Evolutionary conservation across 1,140 invertebrate species (phyloP).

Genomic region (Bradynema listronoti): DNA sequence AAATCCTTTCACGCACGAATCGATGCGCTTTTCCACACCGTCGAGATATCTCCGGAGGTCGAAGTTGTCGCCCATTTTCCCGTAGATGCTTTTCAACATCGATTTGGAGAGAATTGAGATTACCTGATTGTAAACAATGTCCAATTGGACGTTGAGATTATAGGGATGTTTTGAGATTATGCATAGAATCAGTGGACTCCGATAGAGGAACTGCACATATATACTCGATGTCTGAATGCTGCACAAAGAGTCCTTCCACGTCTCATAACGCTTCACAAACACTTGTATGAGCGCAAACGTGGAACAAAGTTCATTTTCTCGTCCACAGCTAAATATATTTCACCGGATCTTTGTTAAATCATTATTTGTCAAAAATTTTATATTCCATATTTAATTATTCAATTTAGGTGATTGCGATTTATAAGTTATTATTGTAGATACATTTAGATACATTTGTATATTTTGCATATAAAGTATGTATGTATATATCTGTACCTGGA

Average conservation of each 20-base stretch:
- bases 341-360: neutral
- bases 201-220: constrained; percentile 39
- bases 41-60: constrained; percentile 31
- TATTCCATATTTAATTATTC: no score
- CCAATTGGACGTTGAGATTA: constrained; percentile 35
- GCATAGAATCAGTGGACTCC: constrained; percentile 37
- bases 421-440: constrained; percentile 14
- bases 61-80: constrained; percentile 37
- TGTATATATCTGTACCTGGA: no score
- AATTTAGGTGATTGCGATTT: no score
- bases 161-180: constrained; percentile 33
- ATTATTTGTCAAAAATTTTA: no score
- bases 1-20: constrained; percentile 39
- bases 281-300: constrained; percentile 32
- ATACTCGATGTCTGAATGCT: constrained; percentile 28
- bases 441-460: neutral
- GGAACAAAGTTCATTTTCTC: constrained; percentile 28
- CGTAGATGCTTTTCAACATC: constrained; percentile 27
- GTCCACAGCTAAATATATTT: constrained; percentile 23
- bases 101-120: constrained; percentile 27
- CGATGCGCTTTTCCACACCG: constrained; percentile 24
- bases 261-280: constrained; percentile 31
- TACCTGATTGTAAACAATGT: constrained; percentile 46
- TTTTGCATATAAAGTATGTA: neutral
- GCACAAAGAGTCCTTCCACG: constrained; percentile 28